These are phyloP conservation scores for Macroramphosus scolopax DNA, from an alignment of 2,797 vertebrate species.

Conservation along the genomic window DNA sequence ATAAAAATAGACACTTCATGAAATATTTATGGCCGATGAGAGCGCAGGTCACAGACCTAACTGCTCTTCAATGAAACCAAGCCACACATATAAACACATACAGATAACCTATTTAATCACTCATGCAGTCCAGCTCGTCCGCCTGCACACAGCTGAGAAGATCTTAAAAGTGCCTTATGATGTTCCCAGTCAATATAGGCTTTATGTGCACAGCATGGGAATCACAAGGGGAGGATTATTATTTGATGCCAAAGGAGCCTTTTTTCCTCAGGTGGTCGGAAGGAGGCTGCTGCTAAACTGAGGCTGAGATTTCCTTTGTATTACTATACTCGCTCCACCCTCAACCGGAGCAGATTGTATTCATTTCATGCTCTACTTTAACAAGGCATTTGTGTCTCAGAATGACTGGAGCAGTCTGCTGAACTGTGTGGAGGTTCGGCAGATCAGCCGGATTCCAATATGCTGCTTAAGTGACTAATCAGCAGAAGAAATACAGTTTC, in stretches of 20 bases:
- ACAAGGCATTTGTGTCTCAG: too few species aligned
- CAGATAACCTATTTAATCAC: slow-evolving; percentile 18
- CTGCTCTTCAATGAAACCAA: slow-evolving; percentile 30
- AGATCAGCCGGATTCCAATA: too few species aligned
- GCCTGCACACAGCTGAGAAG: slow-evolving; percentile 11
- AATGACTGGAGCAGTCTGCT: too few species aligned
- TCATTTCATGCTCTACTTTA: too few species aligned
- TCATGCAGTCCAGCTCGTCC: slow-evolving; percentile 9
- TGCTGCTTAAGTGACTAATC: too few species aligned
- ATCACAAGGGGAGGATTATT: slow-evolving; percentile 18
- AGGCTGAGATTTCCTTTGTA: too few species aligned
- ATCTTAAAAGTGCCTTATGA: slow-evolving; percentile 14
- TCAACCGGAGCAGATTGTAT: not conserved
- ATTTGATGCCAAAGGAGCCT: slow-evolving; percentile 18
- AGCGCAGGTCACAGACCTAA: slow-evolving; percentile 53
- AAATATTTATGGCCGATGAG: slow-evolving; percentile 56
- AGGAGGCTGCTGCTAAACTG: not conserved
- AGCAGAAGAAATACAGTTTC: too few species aligned
- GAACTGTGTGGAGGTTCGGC: too few species aligned
- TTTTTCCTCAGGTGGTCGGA: slow-evolving; percentile 13
- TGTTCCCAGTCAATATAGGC: slow-evolving; percentile 22
- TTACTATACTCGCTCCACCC: not conserved
- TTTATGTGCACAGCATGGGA: slow-evolving; percentile 9
- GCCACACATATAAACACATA: slow-evolving; percentile 11
- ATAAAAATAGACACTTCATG: slow-evolving; percentile 46